phyloP scores from a whole-genome alignment of 2,888 invertebrate species.

The Erannis defoliaria region DNA sequence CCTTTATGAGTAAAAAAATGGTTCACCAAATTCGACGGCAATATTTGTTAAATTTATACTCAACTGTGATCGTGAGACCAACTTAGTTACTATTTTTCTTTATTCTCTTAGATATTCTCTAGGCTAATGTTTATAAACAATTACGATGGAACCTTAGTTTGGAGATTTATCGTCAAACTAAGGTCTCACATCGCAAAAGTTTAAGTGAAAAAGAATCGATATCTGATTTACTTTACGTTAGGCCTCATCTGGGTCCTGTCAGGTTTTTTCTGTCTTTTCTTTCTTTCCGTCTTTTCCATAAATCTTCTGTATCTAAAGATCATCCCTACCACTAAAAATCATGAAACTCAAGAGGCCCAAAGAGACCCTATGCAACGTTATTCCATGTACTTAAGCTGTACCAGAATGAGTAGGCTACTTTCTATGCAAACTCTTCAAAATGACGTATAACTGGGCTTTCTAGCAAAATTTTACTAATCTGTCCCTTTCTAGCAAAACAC shows the following conservation, averaged over 20 bases:
- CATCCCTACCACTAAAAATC: too few species aligned
- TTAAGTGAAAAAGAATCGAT: background rate
- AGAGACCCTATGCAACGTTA: background rate
- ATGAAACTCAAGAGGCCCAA: too few species aligned
- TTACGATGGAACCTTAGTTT: too few species aligned
- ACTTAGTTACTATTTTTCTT: slow-evolving; percentile 18
- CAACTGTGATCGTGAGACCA: slow-evolving; percentile 44
- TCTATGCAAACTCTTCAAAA: too few species aligned
- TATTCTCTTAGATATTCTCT: slow-evolving; percentile 24
- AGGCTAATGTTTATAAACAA: background rate
- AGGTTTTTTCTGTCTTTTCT: background rate
- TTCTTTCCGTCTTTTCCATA: too few species aligned
- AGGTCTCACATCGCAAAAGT: background rate
- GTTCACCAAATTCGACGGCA: slow-evolving; percentile 1
- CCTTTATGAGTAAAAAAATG: background rate
- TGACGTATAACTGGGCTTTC: too few species aligned
- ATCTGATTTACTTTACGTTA: background rate
- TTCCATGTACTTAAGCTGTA: too few species aligned
- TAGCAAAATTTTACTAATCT: too few species aligned
- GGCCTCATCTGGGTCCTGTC: background rate
- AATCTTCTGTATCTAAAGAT: too few species aligned
- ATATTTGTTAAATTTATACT: slow-evolving; percentile 28
- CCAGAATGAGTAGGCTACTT: too few species aligned
- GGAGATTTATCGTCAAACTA: too few species aligned
- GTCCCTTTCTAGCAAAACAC: too few species aligned